Conservation (phyloP, 2,113 vertebrate genomes). For the Epinephelus fuscoguttatus region DNA sequence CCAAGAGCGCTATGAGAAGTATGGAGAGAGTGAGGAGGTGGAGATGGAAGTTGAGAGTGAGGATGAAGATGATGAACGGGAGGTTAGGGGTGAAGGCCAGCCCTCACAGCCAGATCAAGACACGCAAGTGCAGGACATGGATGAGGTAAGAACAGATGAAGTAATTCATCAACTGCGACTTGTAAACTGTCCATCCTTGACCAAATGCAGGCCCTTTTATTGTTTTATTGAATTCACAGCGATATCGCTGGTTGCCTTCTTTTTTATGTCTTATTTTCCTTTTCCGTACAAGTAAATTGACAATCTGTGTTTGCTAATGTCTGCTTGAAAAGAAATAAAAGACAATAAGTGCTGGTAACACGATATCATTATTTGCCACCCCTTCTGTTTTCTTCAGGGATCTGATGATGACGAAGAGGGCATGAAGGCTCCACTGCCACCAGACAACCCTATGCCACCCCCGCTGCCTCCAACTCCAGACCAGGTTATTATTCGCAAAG, state of each 20-base stretch:
- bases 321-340: not conserved
- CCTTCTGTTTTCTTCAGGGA: constrained; percentile 83
- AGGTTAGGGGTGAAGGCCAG: constrained; percentile 85
- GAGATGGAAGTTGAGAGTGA: constrained; percentile 99
- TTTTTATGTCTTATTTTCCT: not conserved
- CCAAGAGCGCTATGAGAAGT: constrained; percentile 98
- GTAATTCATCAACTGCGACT: not conserved
- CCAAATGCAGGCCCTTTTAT: not conserved
- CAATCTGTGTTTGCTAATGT: not conserved
- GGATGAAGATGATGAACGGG: constrained; percentile 92
- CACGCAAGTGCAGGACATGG: constrained; percentile 99
- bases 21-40: constrained; percentile 98
- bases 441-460: constrained; percentile 96
- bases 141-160: constrained; percentile 87
- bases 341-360: not conserved
- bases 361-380: not conserved
- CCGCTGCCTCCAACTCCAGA: constrained; percentile 97
- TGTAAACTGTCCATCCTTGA: not conserved
- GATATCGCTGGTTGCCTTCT: not conserved
- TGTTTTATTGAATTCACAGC: not conserved
- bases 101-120: constrained; percentile 94
- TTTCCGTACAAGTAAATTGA: not conserved
- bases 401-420: constrained; percentile 97
- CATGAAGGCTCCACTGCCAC: constrained; percentile 93
- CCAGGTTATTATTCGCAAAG: constrained; percentile 98